Conservation (phyloP, 2,888 invertebrate species). For the Caprella mutica region DNA sequence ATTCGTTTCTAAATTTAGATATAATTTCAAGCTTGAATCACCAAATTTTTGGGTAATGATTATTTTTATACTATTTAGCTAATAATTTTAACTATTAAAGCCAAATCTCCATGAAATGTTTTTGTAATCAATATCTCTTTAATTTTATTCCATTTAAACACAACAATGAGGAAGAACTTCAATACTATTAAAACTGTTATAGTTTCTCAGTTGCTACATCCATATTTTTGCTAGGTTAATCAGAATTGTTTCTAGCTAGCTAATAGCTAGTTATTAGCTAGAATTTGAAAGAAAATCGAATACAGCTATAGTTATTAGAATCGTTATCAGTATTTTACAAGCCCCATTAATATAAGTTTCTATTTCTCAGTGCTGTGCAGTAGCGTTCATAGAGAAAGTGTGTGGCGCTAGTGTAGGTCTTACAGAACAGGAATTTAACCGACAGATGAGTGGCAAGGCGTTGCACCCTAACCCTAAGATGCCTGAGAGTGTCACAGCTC, state of each 20-base stretch:
- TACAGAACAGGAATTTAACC: conserved; percentile 81
- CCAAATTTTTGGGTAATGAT: not conserved
- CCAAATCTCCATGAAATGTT: not conserved
- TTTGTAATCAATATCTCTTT: not conserved
- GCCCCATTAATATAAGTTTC: too few relatives aligned
- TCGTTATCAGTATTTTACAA: too few relatives aligned
- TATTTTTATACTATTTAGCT: not conserved
- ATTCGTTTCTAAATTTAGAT: too few relatives aligned
- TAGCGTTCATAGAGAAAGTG: conserved; percentile 91
- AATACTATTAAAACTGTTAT: not conserved
- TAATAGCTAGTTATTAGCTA: too few relatives aligned
- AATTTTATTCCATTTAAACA: not conserved
- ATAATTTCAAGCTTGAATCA: too few relatives aligned
- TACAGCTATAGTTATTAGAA: too few relatives aligned
- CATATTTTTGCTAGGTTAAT: conserved; percentile 12
- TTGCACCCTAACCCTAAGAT: conserved; percentile 52
- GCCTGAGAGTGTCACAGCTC: conserved; percentile 5
- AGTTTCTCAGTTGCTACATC: not conserved
- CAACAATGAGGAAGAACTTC: not conserved
- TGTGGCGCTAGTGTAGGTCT: conserved; percentile 86
- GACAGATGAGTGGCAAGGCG: conserved; percentile 82
- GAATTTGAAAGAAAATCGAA: too few relatives aligned
- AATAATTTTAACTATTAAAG: not conserved
- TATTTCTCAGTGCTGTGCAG: conserved; percentile 91
- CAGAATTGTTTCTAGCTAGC: too few relatives aligned